phyloP scores from a whole-genome alignment of 2,888 invertebrate species.

The Phaonia tiefii region DNA sequence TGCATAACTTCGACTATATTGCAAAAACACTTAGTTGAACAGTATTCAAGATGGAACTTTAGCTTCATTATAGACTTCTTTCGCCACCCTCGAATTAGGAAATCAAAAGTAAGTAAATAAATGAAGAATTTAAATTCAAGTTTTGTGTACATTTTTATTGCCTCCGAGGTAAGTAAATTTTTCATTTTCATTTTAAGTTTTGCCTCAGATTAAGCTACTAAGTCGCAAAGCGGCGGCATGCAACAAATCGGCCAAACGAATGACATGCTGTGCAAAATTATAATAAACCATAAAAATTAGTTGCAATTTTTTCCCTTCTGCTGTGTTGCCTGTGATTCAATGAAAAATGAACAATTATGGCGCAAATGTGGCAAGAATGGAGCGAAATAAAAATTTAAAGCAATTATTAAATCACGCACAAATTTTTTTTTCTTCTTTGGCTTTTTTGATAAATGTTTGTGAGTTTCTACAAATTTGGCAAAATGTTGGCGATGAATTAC shows the following conservation, averaged over 20 bases:
- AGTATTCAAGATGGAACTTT: too few relatives aligned
- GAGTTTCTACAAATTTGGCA: conserved; percentile 53
- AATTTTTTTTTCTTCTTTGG: conserved; percentile 32
- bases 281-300: conserved; percentile 33
- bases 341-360: conserved; percentile 34
- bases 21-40: too few relatives aligned
- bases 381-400: conserved; percentile 45
- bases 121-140: conserved; percentile 21
- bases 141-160: neutral
- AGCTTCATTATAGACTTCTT: too few relatives aligned
- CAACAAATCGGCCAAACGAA: conserved; percentile 6
- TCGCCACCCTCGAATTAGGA: neutral
- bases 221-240: conserved; percentile 1
- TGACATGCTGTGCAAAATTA: conserved; percentile 34
- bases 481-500: conserved; percentile 12
- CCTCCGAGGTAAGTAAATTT: neutral
- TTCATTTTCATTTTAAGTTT: conserved; percentile 9
- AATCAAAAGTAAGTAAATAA: neutral
- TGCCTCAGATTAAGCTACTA: neutral
- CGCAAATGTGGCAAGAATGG: conserved; percentile 37
- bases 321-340: conserved; percentile 28
- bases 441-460: conserved; percentile 55
- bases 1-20: too few relatives aligned
- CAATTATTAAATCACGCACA: conserved; percentile 63
- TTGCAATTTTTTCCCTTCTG: neutral